Conservation (phyloP, 2,888 invertebrate genomes). For the Diabrotica balteata region DNA sequence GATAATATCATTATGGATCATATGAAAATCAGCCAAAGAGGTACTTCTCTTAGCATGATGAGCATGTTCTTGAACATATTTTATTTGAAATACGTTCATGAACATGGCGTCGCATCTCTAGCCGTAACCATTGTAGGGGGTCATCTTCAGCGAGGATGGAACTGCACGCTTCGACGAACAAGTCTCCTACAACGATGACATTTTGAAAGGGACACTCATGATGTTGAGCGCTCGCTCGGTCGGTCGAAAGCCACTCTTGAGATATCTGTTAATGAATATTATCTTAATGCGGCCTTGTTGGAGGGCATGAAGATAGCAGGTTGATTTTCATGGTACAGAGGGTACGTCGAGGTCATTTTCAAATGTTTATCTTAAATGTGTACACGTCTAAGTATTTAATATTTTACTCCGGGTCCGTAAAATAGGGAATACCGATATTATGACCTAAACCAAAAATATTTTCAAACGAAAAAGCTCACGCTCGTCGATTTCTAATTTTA, state of each 20-base stretch:
- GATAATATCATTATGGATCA: too few relatives aligned
- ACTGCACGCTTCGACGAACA: constrained; percentile 49
- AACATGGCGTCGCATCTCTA: constrained; percentile 2
- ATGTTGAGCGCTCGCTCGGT: constrained; percentile 6
- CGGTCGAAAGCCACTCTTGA: constrained; percentile 26
- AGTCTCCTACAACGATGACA: constrained; percentile 49
- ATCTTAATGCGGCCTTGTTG: constrained; percentile 55
- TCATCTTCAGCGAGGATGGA: constrained; percentile 37
- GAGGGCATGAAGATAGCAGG: constrained; percentile 45
- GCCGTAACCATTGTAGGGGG: constrained; percentile 29
- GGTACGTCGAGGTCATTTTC: constrained; percentile 19
- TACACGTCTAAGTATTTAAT: too few relatives aligned
- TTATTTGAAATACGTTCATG: neutral
- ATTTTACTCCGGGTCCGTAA: too few relatives aligned
- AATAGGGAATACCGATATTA: too few relatives aligned
- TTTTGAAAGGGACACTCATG: constrained; percentile 5
- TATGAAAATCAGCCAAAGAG: too few relatives aligned
- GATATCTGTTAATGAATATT: constrained; percentile 53
- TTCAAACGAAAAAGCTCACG: too few relatives aligned
- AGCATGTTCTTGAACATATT: too few relatives aligned
- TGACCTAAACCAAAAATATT: too few relatives aligned
- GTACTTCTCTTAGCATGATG: too few relatives aligned
- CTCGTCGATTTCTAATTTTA: too few relatives aligned
- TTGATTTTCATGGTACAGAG: constrained; percentile 40
- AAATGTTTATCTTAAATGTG: neutral